Percentiles rank a stretch among this genome's conserved stretches.
Evolutionary conservation across 2,113 vertebrate genomes (phyloP).

Genomic region (Ardeotis arabs): DNA sequence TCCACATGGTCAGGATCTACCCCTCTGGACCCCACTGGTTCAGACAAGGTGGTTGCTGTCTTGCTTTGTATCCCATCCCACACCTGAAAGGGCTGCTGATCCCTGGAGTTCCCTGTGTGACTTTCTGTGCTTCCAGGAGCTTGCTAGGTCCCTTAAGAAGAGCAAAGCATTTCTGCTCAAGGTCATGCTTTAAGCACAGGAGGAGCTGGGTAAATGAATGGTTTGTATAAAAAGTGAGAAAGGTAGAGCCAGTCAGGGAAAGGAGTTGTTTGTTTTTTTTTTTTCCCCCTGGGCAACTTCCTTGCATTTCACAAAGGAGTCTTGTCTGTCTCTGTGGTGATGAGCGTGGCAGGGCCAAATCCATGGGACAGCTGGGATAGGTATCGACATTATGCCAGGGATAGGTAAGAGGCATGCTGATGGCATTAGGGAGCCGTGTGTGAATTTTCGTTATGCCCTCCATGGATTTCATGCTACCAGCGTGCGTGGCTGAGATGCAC

Average conservation of each 20-base stretch:
- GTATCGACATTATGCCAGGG: background rate
- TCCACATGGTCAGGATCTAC: background rate
- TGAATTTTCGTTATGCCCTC: conserved; percentile 48
- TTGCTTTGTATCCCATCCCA: background rate
- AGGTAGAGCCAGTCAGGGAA: background rate
- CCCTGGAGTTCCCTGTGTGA: background rate
- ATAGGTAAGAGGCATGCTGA: background rate
- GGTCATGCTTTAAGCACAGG: background rate
- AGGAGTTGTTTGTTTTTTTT: background rate
- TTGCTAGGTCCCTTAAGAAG: background rate
- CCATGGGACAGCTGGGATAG: background rate
- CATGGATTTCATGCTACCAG: conserved; percentile 24
- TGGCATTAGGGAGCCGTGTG: background rate
- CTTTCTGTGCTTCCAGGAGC: background rate
- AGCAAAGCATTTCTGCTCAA: conserved; percentile 11
- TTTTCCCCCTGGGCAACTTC: background rate
- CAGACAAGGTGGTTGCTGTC: background rate
- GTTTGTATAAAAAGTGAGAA: conserved; percentile 36
- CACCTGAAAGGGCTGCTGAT: background rate
- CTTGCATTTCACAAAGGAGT: background rate
- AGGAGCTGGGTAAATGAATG: conserved; percentile 2
- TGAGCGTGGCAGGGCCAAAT: conserved; percentile 13
- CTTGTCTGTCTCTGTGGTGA: conserved; percentile 1
- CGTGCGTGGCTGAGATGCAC: conserved; percentile 7
- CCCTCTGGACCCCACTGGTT: background rate